phyloP scores from a whole-genome alignment of 2,888 invertebrate species.

The Coenonympha arcania region DNA sequence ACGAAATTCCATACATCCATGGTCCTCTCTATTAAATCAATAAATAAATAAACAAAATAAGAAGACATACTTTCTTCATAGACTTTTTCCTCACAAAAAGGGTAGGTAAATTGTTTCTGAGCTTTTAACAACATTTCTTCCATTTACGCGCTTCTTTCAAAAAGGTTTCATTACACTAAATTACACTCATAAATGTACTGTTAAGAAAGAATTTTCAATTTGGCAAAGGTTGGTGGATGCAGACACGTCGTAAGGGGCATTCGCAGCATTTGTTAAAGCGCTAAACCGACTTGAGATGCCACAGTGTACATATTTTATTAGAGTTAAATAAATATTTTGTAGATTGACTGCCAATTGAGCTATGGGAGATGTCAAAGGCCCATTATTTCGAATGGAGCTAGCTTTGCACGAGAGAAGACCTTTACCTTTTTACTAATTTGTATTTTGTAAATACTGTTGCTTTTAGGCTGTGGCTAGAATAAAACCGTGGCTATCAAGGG shows the following conservation, averaged over 20 bases:
- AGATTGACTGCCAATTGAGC: too few relatives aligned
- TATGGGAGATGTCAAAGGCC: too few relatives aligned
- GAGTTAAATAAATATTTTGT: too few relatives aligned
- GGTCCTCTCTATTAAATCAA: too few relatives aligned
- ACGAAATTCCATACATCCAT: too few relatives aligned
- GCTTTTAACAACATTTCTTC: background rate
- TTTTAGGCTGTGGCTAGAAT: conserved; percentile 26
- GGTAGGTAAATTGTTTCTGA: background rate
- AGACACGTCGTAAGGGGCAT: conserved; percentile 29
- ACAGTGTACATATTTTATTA: conserved; percentile 11
- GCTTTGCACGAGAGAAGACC: too few relatives aligned
- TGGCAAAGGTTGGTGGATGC: conserved; percentile 31
- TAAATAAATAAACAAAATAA: too few relatives aligned
- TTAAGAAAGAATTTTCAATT: conserved; percentile 37
- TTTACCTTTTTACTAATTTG: too few relatives aligned
- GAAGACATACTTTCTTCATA: too few relatives aligned
- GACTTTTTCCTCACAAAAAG: background rate
- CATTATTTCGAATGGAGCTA: too few relatives aligned
- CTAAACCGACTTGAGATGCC: conserved; percentile 24
- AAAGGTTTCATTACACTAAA: conserved; percentile 9
- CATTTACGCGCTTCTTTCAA: background rate
- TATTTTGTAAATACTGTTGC: background rate
- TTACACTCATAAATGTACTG: conserved; percentile 18
- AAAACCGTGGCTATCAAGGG: conserved; percentile 28
- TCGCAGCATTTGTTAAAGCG: conserved; percentile 30